Percentiles rank a stretch among this genome's conserved stretches.
These are phyloP conservation scores for Corythaixoides concolor DNA, from an alignment of 2,113 vertebrate genomes.

Conservation along the genomic window DNA sequence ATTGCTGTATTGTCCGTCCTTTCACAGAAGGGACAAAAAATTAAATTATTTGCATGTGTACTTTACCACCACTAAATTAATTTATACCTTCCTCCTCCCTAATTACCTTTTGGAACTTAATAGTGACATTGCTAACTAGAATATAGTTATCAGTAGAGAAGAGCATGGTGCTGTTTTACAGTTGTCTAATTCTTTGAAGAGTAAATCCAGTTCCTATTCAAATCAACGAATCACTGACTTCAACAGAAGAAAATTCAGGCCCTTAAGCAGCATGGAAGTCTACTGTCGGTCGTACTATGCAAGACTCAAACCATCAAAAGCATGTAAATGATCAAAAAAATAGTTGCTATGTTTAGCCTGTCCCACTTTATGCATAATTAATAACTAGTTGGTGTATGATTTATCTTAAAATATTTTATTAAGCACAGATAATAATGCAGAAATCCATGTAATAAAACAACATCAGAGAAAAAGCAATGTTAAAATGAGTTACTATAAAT, in stretches of 20 bases:
- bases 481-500: conserved; percentile 78
- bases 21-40: neutral
- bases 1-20: neutral
- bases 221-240: neutral
- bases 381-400: neutral
- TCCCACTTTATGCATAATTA: neutral
- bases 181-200: neutral
- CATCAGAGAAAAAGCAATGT: conserved; percentile 57
- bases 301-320: neutral
- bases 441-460: conserved; percentile 59
- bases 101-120: neutral
- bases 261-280: neutral
- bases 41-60: neutral
- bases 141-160: neutral
- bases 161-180: neutral
- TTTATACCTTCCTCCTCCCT: neutral
- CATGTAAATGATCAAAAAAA: neutral
- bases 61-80: neutral
- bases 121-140: neutral
- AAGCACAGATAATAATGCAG: conserved; percentile 67
- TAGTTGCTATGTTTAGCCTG: neutral
- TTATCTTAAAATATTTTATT: conserved; percentile 77
- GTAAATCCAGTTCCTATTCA: neutral
- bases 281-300: neutral
- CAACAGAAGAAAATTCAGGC: neutral